Conservation (phyloP, 92 coral and sea anemone species). For the Parazoanthus atlanticus region DNA sequence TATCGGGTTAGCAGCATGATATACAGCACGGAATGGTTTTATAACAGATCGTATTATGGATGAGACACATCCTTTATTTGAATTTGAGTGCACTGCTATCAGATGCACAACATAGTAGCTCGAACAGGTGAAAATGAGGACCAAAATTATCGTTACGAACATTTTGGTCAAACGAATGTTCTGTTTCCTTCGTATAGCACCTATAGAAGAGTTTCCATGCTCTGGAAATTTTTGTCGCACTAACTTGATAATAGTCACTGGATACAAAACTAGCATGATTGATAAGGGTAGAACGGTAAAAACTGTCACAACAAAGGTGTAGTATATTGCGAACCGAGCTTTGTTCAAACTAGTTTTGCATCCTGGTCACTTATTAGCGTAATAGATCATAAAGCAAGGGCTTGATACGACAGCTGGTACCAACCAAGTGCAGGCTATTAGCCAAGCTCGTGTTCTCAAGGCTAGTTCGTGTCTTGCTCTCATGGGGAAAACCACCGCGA, state of each 20-base stretch:
- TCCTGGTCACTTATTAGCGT: no score
- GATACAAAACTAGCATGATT: not conserved
- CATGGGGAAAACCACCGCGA: no score
- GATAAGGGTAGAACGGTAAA: not conserved
- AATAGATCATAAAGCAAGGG: not conserved
- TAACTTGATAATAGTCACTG: not conserved
- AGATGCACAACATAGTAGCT: no score
- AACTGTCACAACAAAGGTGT: not conserved
- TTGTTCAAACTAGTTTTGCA: no score
- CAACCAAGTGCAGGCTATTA: not conserved
- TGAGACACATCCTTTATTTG: no score
- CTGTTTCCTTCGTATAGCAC: not conserved
- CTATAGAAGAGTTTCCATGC: not conserved
- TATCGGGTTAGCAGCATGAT: not conserved
- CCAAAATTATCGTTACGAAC: not conserved
- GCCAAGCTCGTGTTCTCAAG: not conserved
- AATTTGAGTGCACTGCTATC: no score
- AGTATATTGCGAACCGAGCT: no score
- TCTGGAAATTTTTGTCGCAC: not conserved
- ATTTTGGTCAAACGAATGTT: conserved; percentile 1
- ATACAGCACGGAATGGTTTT: not conserved
- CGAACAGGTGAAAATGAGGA: not conserved
- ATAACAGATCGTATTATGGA: no score
- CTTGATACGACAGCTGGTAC: not conserved
- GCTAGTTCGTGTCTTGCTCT: no score